These are phyloP conservation scores for Brienomyrus brachyistius DNA, from an alignment of 2,113 vertebrate species.

Conservation along the genomic window DNA sequence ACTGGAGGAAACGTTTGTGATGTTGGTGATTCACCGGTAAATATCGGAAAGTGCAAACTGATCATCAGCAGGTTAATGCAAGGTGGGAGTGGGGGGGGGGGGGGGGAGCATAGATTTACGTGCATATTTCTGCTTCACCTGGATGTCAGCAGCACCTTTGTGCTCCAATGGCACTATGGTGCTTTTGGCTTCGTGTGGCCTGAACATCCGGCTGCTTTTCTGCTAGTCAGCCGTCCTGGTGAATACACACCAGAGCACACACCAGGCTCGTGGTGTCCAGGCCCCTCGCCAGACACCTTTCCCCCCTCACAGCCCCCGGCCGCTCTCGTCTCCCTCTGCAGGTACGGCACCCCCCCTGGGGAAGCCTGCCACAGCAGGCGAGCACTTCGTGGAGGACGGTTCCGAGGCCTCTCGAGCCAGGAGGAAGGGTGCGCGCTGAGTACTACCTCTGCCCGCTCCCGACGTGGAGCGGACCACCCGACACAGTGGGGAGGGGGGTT, in stretches of 20 bases:
- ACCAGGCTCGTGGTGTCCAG: not conserved
- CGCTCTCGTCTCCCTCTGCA: not conserved
- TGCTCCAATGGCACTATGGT: not conserved
- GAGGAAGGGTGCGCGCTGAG: conserved; percentile 74
- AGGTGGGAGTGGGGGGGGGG: not conserved
- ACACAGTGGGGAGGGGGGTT: too few species aligned
- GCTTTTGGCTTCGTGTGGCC: not conserved
- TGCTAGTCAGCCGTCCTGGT: not conserved
- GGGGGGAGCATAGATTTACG: not conserved
- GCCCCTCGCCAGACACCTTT: not conserved
- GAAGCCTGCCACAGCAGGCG: conserved; percentile 51
- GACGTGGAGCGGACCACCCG: not conserved
- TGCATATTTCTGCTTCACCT: not conserved
- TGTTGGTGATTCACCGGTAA: too few species aligned
- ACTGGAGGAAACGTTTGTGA: not conserved
- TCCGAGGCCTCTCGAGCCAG: conserved; percentile 90
- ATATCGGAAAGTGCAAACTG: not conserved
- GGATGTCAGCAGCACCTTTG: not conserved
- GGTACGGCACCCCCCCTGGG: not conserved
- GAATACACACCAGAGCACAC: not conserved
- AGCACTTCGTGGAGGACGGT: conserved; percentile 69
- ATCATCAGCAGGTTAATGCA: not conserved
- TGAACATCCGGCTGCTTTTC: not conserved
- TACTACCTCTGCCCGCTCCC: not conserved
- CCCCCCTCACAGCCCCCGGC: not conserved